phyloP scores from a whole-genome alignment of 1,140 invertebrate species.

The Oryzaephilus surinamensis region DNA sequence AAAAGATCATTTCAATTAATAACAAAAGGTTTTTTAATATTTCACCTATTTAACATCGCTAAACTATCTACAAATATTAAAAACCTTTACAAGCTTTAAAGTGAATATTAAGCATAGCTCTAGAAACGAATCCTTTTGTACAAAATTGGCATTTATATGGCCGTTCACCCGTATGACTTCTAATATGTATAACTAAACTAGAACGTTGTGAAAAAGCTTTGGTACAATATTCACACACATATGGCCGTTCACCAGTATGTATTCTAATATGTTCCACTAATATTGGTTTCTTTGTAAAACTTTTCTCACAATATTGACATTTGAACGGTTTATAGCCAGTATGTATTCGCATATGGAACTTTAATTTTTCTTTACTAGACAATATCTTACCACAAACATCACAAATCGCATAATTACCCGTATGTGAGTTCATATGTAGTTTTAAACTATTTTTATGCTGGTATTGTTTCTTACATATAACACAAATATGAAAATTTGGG shows the following conservation, averaged over 20 bases:
- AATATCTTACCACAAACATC: constrained; percentile 72
- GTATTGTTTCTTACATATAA: constrained; percentile 32
- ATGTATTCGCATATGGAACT: constrained; percentile 59
- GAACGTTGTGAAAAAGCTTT: constrained; percentile 51
- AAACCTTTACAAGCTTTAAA: constrained; percentile 21
- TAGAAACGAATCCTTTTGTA: constrained; percentile 49
- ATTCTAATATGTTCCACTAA: constrained; percentile 46
- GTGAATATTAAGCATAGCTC: constrained; percentile 47
- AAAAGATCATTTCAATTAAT: no score
- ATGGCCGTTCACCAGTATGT: constrained; percentile 34
- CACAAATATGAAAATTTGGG: constrained; percentile 28
- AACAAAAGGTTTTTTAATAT: no score
- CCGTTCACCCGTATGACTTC: constrained; percentile 64
- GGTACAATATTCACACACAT: constrained; percentile 34
- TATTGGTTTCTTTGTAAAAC: constrained; percentile 49
- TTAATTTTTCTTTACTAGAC: constrained; percentile 53
- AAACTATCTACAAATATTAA: no score
- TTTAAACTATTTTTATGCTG: constrained; percentile 33
- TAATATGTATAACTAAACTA: constrained; percentile 61
- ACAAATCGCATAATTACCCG: constrained; percentile 46
- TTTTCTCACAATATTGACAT: constrained; percentile 45
- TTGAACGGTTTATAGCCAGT: constrained; percentile 55
- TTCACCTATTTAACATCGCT: no score
- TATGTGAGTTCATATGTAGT: constrained; percentile 35
- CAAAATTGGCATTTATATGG: constrained; percentile 61